Evolutionary conservation across 2,113 vertebrate genomes (phyloP).

Genomic region (Sapayoa aenigma): DNA sequence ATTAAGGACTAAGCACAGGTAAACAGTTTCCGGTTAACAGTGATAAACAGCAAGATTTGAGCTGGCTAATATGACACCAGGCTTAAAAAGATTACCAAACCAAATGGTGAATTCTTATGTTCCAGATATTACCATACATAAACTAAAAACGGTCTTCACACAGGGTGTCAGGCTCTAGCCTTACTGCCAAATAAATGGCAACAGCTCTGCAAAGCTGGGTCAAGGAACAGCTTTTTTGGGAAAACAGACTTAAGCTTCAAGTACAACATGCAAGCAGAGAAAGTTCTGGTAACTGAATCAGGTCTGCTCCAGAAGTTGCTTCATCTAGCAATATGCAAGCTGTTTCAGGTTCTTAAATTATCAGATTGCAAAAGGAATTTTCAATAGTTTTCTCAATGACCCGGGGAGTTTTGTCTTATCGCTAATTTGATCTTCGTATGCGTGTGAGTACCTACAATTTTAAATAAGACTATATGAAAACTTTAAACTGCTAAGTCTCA

Average conservation of each 20-base stretch:
- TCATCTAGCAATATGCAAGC: not conserved
- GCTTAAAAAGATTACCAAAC: not conserved
- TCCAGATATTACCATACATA: not conserved
- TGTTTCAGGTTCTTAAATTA: not conserved
- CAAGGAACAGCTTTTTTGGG: not conserved
- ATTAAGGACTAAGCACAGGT: not conserved
- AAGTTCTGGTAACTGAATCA: not conserved
- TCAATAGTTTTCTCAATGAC: not conserved
- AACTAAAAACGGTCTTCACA: not conserved
- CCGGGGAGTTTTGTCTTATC: accelerated
- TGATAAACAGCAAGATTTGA: not conserved
- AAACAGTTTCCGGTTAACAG: not conserved
- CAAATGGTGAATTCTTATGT: not conserved
- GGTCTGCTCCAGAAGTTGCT: not conserved
- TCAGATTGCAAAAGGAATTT: not conserved
- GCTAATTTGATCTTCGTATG: not conserved
- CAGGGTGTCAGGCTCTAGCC: not conserved
- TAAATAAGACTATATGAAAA: not conserved
- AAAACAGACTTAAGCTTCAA: not conserved
- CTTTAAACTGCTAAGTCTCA: not conserved
- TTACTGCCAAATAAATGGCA: not conserved
- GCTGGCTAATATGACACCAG: not conserved
- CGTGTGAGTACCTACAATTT: not conserved
- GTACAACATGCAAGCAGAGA: not conserved
- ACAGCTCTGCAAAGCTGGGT: not conserved